Base-by-base conservation (phyloP, 2,888 invertebrate genomes). In the Platycheirus rosarum region DNA sequence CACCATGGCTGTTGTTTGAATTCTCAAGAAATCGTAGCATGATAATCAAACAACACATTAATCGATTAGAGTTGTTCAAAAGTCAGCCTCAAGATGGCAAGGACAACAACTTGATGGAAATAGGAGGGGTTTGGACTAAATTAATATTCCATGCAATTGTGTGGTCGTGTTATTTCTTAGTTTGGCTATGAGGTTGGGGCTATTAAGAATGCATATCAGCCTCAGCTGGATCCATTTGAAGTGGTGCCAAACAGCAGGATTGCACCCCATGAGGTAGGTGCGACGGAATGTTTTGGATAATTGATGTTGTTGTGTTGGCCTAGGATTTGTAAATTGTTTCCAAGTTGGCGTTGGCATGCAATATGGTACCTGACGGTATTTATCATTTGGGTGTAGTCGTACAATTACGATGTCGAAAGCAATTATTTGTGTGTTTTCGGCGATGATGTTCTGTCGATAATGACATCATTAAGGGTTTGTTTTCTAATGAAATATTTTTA, bases 241-340 rank as follows among this genome's bases (percentile, higher is more conserved):
- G 57, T 37, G 40, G 40, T 57, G 57, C 40, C 57, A 57, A 57
- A 55, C 40, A 55, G 37, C 37, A 40, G 57, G 40, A 40, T 57
- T 57, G 37, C 57, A 23, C 13, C 23, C 57, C 23, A 57, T 20
- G 23, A 23, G 40, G 40, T 32, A 35, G 35, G 53, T 35, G 53
- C 20, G 53, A 20, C n/a, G 13, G 42, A 57, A 40, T 37, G 60
- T 55, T 46, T 35, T 23, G 37, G 48, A 32, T 74, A 65, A 74
- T 74, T 60, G 48, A 57, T 48, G 57, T 42, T 49, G 11, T 42
- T 35, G 18, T 51, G 55, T 40, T 66, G 57, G 48, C 13, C 13
- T n/a, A 57, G 18, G 29, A 57, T 57, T 66, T 14, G 18, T 55
- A 74, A 48, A 55, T 55, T 53, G 49, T 20, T 53, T 42, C 29